Base-by-base conservation (phyloP, 1,140 invertebrate genomes). In the Drosophila seguyi region DNA sequence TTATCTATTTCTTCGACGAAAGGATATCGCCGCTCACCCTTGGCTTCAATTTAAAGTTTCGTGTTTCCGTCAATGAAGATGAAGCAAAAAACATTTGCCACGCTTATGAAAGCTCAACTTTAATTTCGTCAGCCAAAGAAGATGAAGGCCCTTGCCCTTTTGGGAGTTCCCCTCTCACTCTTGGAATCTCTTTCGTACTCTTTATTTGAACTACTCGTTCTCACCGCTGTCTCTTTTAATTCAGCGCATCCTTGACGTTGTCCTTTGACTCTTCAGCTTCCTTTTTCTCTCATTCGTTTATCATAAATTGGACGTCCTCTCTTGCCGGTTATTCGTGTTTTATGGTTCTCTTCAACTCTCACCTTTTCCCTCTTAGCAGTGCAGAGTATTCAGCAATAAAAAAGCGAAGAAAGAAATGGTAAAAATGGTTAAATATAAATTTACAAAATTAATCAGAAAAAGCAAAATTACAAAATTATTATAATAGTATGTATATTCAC, bases 51-150 rank as follows among this genome's bases (percentile, higher is more conserved):
- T 83, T 63, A 62, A 76, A 83, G 71, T 79, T 75, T 83, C 58
- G 27, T 16, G 42, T 82, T 83, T 61, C 74, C 59, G 25, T 13
- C 38, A 31, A n/a, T 48, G 13, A 39, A 31, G 27, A 16, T 59
- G 18, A 65, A 74, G 38, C 16, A 41, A 20, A 41, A 42, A 41
- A n/a, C 50, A 39, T 50, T 59, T 44, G 52, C 48, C 50, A 56
- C 45, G 65, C 65, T 85, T 68, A 81, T 80, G 81, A 80, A 76
- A 63, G 20, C 39, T 6, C 16, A 14, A 45, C 42, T 47, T 20
- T 16, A 20, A 85, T 85, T 85, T 85, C 81, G 31, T 85, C 81
- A 85, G 62, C 66, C 81, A 65, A 69, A 41, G 62, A 39, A 16
- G 38, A 59, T 57, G 22, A 31, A 48, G 80, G 58, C 44, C 36